Base-by-base conservation (phyloP, 2,888 invertebrate genomes). In the Euproctis similis region DNA sequence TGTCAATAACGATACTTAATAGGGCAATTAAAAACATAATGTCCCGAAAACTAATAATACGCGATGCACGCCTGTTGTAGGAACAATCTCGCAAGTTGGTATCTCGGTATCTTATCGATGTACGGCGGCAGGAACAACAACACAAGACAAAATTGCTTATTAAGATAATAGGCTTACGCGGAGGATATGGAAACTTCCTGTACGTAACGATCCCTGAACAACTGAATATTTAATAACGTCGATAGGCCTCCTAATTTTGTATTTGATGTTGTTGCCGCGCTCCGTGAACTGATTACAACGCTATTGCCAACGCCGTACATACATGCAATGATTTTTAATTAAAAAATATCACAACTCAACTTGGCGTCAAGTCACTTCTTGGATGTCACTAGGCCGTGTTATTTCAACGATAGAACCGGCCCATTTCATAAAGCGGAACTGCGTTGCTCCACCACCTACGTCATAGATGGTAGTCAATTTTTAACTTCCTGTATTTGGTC, bases 181-280 rank as follows among this genome's bases (percentile, higher is more conserved):
- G n/a, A 32, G 23, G 36, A 30, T 37, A 34, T 28, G 12, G 31
- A 18, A 40, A 31, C 34, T 43, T 31, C 33, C 33, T 26, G 25
- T 28, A 25, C 18, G 34, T 30, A 38, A 42, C 32, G 32, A 39
- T 44, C 35, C 36, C 30, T 32, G 34, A 28, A 32, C 36, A 34
- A 27, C 30, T 51, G 49, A 52, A 52, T 52, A 49, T 49, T 44
- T 49, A 47, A 52, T 36, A 22, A 22, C 10, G 16, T 10, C 24
- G 24, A 28, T 28, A 32, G 25, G 18, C 13, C 20, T n/a, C 13
- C 14, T 12, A 11, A 28, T 16, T 28, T 25, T 25, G 25, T 12
- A 24, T 28, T 16, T 24, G 17, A 32, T 25, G 13, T 28, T 24
- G 21, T 4, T 20, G 21, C 3, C 16, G n/a, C 23, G 26, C n/a